phyloP scores from a whole-genome alignment of 2,888 invertebrate genomes.

The Pammene fasciana region DNA sequence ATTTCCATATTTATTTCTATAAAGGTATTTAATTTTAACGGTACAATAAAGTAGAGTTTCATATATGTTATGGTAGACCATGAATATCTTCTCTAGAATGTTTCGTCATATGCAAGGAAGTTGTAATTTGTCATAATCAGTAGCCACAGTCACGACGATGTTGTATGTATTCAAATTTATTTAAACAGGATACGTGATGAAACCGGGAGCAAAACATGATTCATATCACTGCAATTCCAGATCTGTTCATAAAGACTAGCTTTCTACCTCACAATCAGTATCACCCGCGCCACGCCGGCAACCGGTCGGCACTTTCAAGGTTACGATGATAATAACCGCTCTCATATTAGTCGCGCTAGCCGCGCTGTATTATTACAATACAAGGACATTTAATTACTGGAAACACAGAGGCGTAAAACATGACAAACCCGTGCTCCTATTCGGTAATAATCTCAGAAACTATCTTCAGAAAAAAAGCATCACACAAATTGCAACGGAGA shows the following conservation, averaged over 20 bases:
- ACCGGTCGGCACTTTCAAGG: background rate
- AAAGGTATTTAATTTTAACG: no score
- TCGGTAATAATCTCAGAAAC: conserved; percentile 54
- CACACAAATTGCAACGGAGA: conserved; percentile 54
- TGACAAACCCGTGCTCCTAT: conserved; percentile 55
- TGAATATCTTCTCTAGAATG: no score
- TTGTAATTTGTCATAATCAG: no score
- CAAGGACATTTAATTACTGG: conserved; percentile 61
- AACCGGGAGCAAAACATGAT: background rate
- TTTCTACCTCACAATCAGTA: background rate
- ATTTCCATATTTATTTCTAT: no score
- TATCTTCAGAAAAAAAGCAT: conserved; percentile 54
- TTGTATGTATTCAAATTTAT: background rate
- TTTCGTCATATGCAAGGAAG: no score
- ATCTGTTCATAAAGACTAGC: background rate
- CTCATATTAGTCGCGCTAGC: conserved; percentile 44
- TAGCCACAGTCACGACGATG: background rate
- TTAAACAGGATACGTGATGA: background rate
- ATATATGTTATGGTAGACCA: no score
- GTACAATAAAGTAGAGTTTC: no score
- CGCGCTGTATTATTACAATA: conserved; percentile 58
- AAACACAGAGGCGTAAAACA: conserved; percentile 57
- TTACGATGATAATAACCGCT: conserved; percentile 25
- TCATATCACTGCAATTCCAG: background rate
- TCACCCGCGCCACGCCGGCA: background rate